These are phyloP conservation scores for Drosophila histrio DNA, from an alignment of 2,888 invertebrate genomes.

Conservation along the genomic window DNA sequence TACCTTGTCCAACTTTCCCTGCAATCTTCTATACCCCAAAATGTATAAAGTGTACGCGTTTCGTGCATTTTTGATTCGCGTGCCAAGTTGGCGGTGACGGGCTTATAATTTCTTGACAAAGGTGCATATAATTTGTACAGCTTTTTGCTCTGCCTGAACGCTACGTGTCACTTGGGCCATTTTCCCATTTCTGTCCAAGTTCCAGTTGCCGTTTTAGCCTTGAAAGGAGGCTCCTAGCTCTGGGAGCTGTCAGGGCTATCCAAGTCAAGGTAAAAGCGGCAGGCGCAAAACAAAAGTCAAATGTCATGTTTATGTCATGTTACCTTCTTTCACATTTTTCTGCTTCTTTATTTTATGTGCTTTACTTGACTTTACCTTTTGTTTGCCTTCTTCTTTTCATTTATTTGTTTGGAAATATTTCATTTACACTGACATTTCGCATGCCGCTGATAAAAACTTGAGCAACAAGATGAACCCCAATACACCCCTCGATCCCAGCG, in stretches of 20 bases:
- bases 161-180: constrained; percentile 51
- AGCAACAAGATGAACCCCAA: constrained; percentile 32
- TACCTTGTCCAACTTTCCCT: not conserved
- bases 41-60: constrained; percentile 18
- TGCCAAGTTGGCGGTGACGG: constrained; percentile 64
- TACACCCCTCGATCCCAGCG: not conserved
- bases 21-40: not conserved
- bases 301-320: constrained; percentile 80
- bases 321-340: constrained; percentile 48
- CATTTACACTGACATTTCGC: constrained; percentile 69
- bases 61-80: constrained; percentile 75
- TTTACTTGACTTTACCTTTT: constrained; percentile 61
- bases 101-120: constrained; percentile 77
- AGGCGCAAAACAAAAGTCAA: constrained; percentile 70
- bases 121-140: constrained; percentile 74
- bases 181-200: not conserved
- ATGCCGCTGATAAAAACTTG: constrained; percentile 60
- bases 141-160: constrained; percentile 28
- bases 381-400: constrained; percentile 55
- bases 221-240: constrained; percentile 13
- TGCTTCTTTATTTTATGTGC: constrained; percentile 26
- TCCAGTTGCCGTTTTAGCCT: constrained; percentile 5
- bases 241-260: constrained; percentile 35
- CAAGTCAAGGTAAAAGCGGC: constrained; percentile 33
- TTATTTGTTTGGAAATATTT: constrained; percentile 76